Conservation (phyloP, 2,888 invertebrate species). For the Pelosia muscerda region DNA sequence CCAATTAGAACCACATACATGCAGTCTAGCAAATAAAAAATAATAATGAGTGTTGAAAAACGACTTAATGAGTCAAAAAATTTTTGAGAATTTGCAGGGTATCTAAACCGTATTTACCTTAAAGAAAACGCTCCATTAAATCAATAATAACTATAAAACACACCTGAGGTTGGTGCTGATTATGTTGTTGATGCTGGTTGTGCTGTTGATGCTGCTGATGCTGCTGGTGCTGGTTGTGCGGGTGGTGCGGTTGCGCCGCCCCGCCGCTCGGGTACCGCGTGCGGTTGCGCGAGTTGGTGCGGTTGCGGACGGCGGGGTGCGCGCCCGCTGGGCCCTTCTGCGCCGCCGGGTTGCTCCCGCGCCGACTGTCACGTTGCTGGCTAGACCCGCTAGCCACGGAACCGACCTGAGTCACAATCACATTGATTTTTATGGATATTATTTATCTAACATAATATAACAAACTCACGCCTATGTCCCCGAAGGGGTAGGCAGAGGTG, state of each 20-base stretch:
- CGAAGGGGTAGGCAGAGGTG: no score
- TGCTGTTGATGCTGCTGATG: slow-evolving; percentile 54
- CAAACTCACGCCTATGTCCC: no score
- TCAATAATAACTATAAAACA: no score
- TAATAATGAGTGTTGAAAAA: no score
- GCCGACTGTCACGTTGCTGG: slow-evolving; percentile 72
- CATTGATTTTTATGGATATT: no score
- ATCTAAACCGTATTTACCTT: no score
- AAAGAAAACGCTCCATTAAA: no score
- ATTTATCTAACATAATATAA: no score
- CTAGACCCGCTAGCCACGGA: slow-evolving; percentile 70
- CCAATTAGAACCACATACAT: no score
- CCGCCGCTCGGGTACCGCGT: slow-evolving; percentile 71
- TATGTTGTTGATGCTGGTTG: slow-evolving; percentile 49
- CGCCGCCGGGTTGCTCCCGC: slow-evolving; percentile 67
- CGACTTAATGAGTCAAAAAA: no score
- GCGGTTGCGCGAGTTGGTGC: slow-evolving; percentile 68
- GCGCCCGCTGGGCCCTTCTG: slow-evolving; percentile 54
- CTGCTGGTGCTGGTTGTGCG: slow-evolving; percentile 59
- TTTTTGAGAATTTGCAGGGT: no score
- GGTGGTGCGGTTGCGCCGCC: slow-evolving; percentile 59
- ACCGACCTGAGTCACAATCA: slow-evolving; percentile 59
- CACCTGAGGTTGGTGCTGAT: slow-evolving; percentile 3
- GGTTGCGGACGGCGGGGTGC: slow-evolving; percentile 61
- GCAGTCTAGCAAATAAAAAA: no score